A percentile compares a stretch with the other conserved stretches of the same genome.
Evolutionary conservation across 2,888 invertebrate species (phyloP).

Genomic region (Hyles lineata): DNA sequence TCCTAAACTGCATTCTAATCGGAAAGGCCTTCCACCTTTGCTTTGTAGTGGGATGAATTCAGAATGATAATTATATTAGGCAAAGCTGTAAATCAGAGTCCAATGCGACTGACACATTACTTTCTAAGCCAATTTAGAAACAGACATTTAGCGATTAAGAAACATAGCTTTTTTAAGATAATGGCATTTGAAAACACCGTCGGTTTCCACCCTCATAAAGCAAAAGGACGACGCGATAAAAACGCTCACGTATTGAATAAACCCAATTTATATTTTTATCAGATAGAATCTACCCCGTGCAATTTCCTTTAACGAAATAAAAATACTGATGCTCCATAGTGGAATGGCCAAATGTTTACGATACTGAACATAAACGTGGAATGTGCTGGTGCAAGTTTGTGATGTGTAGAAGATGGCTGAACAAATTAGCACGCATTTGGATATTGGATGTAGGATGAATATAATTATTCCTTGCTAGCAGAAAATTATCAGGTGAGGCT

Average conservation of each 20-base stretch:
- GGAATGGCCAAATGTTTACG: slow-evolving; percentile 3
- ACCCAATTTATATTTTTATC: slow-evolving; percentile 6
- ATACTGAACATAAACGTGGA: background rate
- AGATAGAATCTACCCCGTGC: slow-evolving; percentile 3
- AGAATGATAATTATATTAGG: too few relatives aligned
- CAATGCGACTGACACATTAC: too few relatives aligned
- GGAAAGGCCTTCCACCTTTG: too few relatives aligned
- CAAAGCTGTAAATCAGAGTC: too few relatives aligned
- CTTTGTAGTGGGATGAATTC: too few relatives aligned
- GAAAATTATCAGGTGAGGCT: too few relatives aligned
- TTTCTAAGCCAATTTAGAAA: too few relatives aligned
- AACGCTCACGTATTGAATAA: slow-evolving; percentile 1
- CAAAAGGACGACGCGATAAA: slow-evolving; percentile 3
- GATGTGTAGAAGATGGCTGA: background rate
- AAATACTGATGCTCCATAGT: slow-evolving; percentile 3
- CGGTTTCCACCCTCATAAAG: background rate
- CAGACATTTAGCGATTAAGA: too few relatives aligned
- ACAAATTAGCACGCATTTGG: background rate
- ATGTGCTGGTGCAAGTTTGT: background rate
- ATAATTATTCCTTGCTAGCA: too few relatives aligned
- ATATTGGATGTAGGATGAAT: too few relatives aligned
- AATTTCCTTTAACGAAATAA: slow-evolving; percentile 6
- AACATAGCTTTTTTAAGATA: background rate
- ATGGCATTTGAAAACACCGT: background rate
- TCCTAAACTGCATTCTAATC: too few relatives aligned